Evolutionary conservation across 2,888 invertebrate genomes (phyloP), one percentile per base, ranked within the genome.

Genomic region (Aporophyla nigra): DNA sequence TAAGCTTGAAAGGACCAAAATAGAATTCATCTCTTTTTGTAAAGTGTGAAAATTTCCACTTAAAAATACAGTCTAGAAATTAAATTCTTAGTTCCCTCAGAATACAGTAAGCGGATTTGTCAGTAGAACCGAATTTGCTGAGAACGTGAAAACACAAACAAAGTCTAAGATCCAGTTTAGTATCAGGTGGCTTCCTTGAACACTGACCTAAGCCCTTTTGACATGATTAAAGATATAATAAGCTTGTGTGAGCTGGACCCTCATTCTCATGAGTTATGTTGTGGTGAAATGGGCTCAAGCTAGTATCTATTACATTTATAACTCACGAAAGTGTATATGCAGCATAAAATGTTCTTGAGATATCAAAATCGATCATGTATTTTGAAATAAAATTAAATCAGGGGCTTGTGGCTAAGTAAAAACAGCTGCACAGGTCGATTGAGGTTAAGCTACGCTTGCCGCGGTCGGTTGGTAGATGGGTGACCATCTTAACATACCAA

Each of bases 161-260:
- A 40, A 53, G 54, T 56, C 51, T 54, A 54, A 51, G 73, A 74
- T 27, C 33, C 53, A 63, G 66, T 67, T 67, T 58, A 74, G 71
- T 19, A 46, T 9, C 65, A 80, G 78, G 69, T 83, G 65, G 61
- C 72, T 80, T 74, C 56, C 58, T 59, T 61, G n/a, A 67, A 49
- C 7, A 58, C 54, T 66, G 70, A 54, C 72, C 56, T 56, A 76
- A 78, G 73, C 80, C 62, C 67, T 66, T 62, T 58, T n/a, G 24
- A 74, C 79, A 74, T 85, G 56, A 80, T 83, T 79, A 56, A 76
- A 74, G 71, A 71, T 53, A 27, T n/a, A 84, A 46, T 73, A 80
- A 83, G 67, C 54, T 59, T 24, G 54, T 33, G 51, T 65, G 24
- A 56, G 27, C 49, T 70, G 16, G 61, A 66, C 56, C 49, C 21